These are phyloP conservation scores for Chionomys nivalis DNA, from an alignment of 2,113 vertebrate species.

Conservation along the genomic window DNA sequence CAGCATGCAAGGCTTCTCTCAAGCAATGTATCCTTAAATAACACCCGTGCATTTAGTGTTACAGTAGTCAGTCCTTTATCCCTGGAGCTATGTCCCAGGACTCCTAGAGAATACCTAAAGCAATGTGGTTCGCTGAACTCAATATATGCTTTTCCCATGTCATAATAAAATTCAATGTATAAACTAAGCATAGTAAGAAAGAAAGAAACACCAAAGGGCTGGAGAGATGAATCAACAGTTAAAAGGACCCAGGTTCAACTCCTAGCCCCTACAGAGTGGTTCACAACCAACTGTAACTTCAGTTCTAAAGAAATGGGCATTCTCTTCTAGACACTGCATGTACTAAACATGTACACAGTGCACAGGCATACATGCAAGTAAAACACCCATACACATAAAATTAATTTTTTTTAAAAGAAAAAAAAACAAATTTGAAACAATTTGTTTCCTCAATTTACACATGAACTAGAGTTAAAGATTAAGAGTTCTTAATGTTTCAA, in stretches of 20 bases:
- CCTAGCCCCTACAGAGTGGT: neutral
- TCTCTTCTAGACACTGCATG: neutral
- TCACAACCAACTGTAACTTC: neutral
- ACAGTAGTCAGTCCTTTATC: neutral
- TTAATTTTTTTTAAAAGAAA: neutral
- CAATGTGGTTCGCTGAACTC: neutral
- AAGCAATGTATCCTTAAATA: neutral
- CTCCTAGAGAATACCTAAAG: neutral
- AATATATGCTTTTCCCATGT: neutral
- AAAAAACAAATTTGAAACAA: neutral
- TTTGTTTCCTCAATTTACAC: neutral
- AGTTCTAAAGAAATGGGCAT: neutral
- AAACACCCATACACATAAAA: neutral
- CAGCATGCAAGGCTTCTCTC: neutral
- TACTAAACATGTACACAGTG: neutral
- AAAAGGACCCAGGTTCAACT: neutral
- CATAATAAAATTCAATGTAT: neutral
- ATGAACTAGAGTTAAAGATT: neutral
- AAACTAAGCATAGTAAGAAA: neutral
- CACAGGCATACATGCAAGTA: neutral
- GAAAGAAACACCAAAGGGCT: neutral
- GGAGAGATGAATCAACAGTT: neutral
- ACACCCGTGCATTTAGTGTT: neutral
- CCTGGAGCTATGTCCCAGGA: too few species aligned
- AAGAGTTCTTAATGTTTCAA: neutral